Evolutionary conservation across 35 echinoderm and acorn worm genomes (phyloP).

Genomic region (Lytechinus variegatus): DNA sequence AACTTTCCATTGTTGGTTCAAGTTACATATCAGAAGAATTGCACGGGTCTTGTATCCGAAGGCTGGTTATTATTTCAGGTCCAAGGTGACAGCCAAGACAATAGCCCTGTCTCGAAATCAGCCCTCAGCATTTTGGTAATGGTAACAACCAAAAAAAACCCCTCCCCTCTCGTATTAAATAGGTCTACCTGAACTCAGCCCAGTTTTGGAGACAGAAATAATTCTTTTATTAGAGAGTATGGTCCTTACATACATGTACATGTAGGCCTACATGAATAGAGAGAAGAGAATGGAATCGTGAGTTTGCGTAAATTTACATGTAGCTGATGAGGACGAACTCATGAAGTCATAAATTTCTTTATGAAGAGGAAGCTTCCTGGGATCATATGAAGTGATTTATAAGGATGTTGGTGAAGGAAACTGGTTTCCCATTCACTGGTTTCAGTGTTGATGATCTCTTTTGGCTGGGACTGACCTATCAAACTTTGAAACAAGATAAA

Average conservation of each 20-base stretch:
- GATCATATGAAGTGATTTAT: background rate
- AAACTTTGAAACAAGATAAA: background rate
- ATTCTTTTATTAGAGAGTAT: no score
- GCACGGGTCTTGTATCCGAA: background rate
- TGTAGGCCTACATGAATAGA: background rate
- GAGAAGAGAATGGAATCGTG: background rate
- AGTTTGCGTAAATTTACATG: no score
- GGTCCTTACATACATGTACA: background rate
- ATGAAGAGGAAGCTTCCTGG: background rate
- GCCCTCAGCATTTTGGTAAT: background rate
- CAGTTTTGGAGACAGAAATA: background rate
- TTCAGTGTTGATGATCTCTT: background rate
- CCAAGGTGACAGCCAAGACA: background rate
- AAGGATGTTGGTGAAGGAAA: background rate
- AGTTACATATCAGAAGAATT: background rate
- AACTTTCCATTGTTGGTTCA: constrained; percentile 18
- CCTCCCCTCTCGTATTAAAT: background rate
- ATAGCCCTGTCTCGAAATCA: background rate
- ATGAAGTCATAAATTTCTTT: background rate
- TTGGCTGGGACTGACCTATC: background rate
- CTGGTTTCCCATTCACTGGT: background rate
- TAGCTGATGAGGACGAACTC: no score
- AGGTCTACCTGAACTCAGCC: background rate
- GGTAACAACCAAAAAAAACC: background rate
- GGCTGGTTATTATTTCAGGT: constrained; percentile 3